phyloP scores from a whole-genome alignment of 2,113 vertebrate species.

The Recurvirostra avosetta region DNA sequence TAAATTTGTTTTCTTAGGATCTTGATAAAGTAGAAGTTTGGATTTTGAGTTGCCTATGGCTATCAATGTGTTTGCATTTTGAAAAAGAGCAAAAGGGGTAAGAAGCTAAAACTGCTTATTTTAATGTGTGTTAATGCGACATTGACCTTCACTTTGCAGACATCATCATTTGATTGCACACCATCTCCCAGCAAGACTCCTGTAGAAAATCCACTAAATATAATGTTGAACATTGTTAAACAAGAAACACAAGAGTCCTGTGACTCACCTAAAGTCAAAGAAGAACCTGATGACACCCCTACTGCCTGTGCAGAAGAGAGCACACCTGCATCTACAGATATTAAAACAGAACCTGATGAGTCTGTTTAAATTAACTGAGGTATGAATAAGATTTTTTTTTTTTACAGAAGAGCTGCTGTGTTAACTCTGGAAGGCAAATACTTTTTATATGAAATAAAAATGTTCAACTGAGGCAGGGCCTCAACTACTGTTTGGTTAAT shows the following conservation, averaged over 20 bases:
- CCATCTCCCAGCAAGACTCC: slow-evolving; percentile 93
- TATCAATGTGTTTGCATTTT: accelerated
- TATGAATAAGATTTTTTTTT: slow-evolving; percentile 35
- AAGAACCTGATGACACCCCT: slow-evolving; percentile 78
- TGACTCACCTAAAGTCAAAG: slow-evolving; percentile 79
- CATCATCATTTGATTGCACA: slow-evolving; percentile 89
- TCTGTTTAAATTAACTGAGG: slow-evolving; percentile 71
- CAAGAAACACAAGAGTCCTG: slow-evolving; percentile 78
- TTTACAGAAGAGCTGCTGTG: slow-evolving; percentile 74
- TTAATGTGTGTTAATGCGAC: not conserved
- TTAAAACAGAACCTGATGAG: slow-evolving; percentile 78
- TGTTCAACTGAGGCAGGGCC: slow-evolving; percentile 80
- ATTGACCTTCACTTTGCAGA: slow-evolving; percentile 69
- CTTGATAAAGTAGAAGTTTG: not conserved
- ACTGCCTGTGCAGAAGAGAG: slow-evolving; percentile 73
- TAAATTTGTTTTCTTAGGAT: not conserved
- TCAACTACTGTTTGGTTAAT: slow-evolving; percentile 82
- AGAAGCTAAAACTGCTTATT: not conserved
- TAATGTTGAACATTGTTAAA: slow-evolving; percentile 85
- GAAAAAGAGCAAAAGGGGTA: not conserved
- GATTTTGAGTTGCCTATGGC: not conserved
- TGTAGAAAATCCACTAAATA: slow-evolving; percentile 88
- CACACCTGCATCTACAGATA: slow-evolving; percentile 71
- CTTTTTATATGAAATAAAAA: slow-evolving; percentile 85
- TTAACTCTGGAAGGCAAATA: slow-evolving; percentile 70